Percentiles rank a stretch among this genome's conserved stretches.
Conservation (phyloP, 2,888 invertebrate species). For the Caenorhabditis sulstoni region DNA sequence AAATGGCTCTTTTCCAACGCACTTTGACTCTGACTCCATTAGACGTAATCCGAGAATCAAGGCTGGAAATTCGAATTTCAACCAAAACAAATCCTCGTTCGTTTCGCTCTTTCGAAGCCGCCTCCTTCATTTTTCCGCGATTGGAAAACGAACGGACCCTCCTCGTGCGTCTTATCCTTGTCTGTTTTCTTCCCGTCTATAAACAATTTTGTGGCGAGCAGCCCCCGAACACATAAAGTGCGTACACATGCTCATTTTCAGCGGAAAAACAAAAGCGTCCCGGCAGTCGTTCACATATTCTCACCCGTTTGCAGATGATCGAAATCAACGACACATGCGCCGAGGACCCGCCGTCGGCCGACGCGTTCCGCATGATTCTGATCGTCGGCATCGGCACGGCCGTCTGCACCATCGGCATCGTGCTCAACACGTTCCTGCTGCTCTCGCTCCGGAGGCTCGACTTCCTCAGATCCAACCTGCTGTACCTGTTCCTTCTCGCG, state of each 20-base stretch:
- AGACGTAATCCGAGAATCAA: conserved; percentile 23
- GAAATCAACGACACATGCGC: conserved; percentile 61
- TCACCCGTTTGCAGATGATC: conserved; percentile 47
- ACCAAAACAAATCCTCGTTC: not conserved
- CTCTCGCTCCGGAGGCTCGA: conserved; percentile 61
- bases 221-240: conserved; percentile 29
- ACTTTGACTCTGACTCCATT: conserved; percentile 18
- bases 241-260: conserved; percentile 23
- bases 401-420: conserved; percentile 57
- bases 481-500: conserved; percentile 68
- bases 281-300: not conserved
- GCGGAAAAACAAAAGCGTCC: conserved; percentile 25
- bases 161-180: not conserved
- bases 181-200: conserved; percentile 24
- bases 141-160: not conserved
- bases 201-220: conserved; percentile 39
- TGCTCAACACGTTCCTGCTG: conserved; percentile 67
- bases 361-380: conserved; percentile 60
- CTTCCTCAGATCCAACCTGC: conserved; percentile 58
- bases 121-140: not conserved
- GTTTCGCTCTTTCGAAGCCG: not conserved
- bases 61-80: conserved; percentile 4
- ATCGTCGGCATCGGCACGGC: conserved; percentile 61
- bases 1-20: conserved; percentile 5
- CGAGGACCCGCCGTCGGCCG: conserved; percentile 58